phyloP scores from a whole-genome alignment of 2,888 invertebrate species.

The Heliconius ethilla region DNA sequence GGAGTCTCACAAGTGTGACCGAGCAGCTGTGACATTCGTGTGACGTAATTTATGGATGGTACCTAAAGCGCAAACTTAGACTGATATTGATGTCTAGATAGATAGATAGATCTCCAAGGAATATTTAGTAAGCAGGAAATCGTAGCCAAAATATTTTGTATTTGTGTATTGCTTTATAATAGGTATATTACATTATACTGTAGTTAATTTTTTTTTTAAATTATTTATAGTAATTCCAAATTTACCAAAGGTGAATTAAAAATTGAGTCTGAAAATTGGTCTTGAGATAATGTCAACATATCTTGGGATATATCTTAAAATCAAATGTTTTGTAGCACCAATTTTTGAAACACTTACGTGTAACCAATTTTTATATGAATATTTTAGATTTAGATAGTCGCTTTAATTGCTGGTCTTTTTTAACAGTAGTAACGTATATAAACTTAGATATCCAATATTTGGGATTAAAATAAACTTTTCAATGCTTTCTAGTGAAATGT shows the following conservation, averaged over 20 bases:
- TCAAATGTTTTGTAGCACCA: constrained; percentile 1
- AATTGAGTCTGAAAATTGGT: constrained; percentile 1
- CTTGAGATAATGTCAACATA: constrained; percentile 16
- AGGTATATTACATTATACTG: not conserved
- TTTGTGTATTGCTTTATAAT: not conserved
- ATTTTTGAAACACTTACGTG: constrained; percentile 1
- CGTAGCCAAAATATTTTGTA: constrained; percentile 19
- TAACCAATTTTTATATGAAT: constrained; percentile 16
- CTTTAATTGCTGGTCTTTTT: not conserved
- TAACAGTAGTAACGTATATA: not conserved
- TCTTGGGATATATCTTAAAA: constrained; percentile 5
- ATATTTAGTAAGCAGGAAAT: not conserved
- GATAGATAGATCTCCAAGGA: constrained; percentile 13
- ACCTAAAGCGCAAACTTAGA: constrained; percentile 18
- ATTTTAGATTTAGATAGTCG: constrained; percentile 14
- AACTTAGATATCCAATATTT: not conserved
- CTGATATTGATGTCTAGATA: constrained; percentile 24
- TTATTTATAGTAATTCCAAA: constrained; percentile 17
- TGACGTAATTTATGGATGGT: not conserved
- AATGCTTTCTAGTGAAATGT: constrained; percentile 7
- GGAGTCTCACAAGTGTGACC: not conserved
- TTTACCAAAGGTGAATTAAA: constrained; percentile 24
- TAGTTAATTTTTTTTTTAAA: not conserved
- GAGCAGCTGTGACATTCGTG: not conserved
- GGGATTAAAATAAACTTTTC: not conserved